Percentiles rank a stretch among this genome's conserved stretches.
phyloP scores from a whole-genome alignment of 1,140 invertebrate species.

The Delia radicum region DNA sequence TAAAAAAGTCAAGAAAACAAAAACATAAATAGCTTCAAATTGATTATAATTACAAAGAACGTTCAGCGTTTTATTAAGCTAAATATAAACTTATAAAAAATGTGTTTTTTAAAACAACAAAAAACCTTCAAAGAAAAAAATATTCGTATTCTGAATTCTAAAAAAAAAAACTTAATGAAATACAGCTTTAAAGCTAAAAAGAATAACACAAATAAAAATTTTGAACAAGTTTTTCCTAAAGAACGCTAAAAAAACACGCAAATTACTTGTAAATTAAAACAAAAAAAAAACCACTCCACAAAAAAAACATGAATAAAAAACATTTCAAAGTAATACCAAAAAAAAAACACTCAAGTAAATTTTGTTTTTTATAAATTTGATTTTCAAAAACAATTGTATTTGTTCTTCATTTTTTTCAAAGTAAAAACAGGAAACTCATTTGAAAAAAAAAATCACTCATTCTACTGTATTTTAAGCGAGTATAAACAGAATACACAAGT shows the following conservation, averaged over 20 bases:
- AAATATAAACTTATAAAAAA: not conserved
- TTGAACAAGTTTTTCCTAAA: not conserved
- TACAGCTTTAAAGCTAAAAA: not conserved
- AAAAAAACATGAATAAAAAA: not conserved
- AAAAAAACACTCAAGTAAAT: not conserved
- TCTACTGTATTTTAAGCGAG: not conserved
- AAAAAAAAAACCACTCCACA: too few species aligned
- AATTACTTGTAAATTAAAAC: slow-evolving; percentile 8
- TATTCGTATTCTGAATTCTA: not conserved
- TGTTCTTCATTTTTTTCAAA: not conserved
- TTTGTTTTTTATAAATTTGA: not conserved
- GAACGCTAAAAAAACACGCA: not conserved
- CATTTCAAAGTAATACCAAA: not conserved
- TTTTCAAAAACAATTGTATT: not conserved
- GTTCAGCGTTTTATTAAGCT: not conserved
- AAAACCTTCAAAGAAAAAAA: not conserved
- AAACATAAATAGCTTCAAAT: not conserved
- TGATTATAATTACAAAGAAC: not conserved
- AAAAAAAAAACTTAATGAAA: too few species aligned
- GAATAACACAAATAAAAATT: not conserved
- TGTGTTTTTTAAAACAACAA: not conserved
- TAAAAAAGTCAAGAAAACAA: not conserved
- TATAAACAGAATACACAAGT: not conserved
- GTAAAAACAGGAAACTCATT: not conserved
- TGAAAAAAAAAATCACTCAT: not conserved